Base-by-base conservation (phyloP, 2,888 invertebrate genomes). In the Drosophila atripex region DNA sequence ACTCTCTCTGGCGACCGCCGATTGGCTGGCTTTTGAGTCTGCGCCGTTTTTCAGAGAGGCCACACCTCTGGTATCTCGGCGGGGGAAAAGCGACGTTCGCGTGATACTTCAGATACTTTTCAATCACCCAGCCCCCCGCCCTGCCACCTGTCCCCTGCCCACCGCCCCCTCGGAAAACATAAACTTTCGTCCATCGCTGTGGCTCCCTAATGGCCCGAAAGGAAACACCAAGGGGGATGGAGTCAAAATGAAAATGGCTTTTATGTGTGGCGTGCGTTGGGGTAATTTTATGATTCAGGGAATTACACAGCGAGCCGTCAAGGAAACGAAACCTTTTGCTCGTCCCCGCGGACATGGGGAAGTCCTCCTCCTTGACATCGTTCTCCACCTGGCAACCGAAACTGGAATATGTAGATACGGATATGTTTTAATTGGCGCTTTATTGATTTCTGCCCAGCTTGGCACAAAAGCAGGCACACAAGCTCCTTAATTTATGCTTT, bases 201-300 rank as follows among this genome's bases (percentile, higher is more conserved):
- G 72, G 70, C 56, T 66, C 64, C 53, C 54, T 73, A 59, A 72
- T 68, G 74, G 74, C 54, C 58, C 56, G 25, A 23, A 52, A 53
- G 30, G 47, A 28, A 28, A 47, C 41, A 21, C 18, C n/a, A 23
- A 43, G 47, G 50, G 73, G 70, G 64, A 47, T 54, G 76, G 76
- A 63, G 55, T 23, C 55, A 66, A 88, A 88, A 88, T 80, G 82
- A 84, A 84, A 88, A 88, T 84, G 84, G 88, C 76, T 87, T 88
- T 87, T 88, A 87, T 78, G 78, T 52, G 73, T 84, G 72, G 84
- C 84, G 83, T 84, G 83, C 78, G 64, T 64, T 73, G 78, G 51
- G 85, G 78, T 84, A 88, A 86, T 84, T 84, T 84, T 73, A 77
- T 71, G 71, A 74, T 83, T 74, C 82, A 73, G 73, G 70, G 86